Base-by-base conservation (phyloP, 2,797 vertebrate genomes). In the Carduelis carduelis region DNA sequence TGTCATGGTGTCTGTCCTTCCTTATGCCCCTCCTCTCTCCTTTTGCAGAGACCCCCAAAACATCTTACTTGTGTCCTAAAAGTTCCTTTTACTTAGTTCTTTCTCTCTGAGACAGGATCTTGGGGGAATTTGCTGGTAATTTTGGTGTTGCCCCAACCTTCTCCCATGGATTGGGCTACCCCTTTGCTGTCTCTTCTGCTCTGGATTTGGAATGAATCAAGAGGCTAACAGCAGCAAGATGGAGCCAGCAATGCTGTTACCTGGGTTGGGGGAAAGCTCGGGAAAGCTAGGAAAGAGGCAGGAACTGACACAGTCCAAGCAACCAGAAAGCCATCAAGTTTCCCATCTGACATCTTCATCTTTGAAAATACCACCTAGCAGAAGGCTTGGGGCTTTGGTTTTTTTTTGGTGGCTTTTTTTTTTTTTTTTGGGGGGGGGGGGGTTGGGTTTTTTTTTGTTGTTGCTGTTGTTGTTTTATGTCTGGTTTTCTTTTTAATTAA, bases 131-230 rank as follows among this genome's bases (percentile, higher is more conserved):
- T 79, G 41, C 37, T 87, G 28, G 61, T 90, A 35, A 14, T 75
- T 87, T 92, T 60, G 65, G 37, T 4, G 2, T 76, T 81, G 35
- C 23, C 22, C 14, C 59, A 74, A 27, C 6, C 24, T 0, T 0
- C 10, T 78, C 16, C n/a, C 0, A 0, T 22, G 21, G 60, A 43
- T 32, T 44, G 53, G 72, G 47, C 70, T 91, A 41, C 15, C 34
- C 35, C 6, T 5, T 65, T 87, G 68, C 56, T 6, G 1, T 46
- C 21, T 39, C 35, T 32, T 79, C 39, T 56, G 44, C 49, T 69
- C 41, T 52, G 60, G 28, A 41, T n/a, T 39, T 11, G 5, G 16
- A 6, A 18, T 59, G 37, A 43, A 65, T 23, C 0, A 0, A 32
- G n/a, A 59, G 17, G 21, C 18, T 39, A 7, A 14, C 10, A 46